These are phyloP conservation scores for Latrodectus elegans DNA, from an alignment of 2,888 invertebrate genomes.

Conservation along the genomic window DNA sequence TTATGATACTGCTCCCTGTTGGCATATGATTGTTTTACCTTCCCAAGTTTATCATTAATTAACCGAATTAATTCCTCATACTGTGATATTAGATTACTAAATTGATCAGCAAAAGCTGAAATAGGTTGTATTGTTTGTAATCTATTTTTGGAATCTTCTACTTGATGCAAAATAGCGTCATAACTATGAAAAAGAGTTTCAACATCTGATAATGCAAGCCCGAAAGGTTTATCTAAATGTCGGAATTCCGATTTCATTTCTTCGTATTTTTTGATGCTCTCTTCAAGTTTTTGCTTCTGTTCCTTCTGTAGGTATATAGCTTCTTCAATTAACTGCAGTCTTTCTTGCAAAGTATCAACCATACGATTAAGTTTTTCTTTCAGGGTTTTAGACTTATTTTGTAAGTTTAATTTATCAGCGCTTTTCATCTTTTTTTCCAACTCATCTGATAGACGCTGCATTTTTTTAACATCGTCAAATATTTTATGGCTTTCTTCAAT, in stretches of 20 bases:
- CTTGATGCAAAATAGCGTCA: slow-evolving; percentile 73
- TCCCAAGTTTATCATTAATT: slow-evolving; percentile 83
- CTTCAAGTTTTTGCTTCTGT: slow-evolving; percentile 85
- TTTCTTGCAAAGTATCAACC: slow-evolving; percentile 84
- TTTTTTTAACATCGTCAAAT: slow-evolving; percentile 74
- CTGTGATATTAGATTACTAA: slow-evolving; percentile 85
- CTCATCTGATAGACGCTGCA: slow-evolving; percentile 83
- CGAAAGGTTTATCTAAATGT: slow-evolving; percentile 88
- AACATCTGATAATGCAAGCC: slow-evolving; percentile 90
- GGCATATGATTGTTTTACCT: slow-evolving; percentile 83
- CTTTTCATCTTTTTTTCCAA: slow-evolving; percentile 87
- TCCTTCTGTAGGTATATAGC: slow-evolving; percentile 88
- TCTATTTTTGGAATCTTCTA: slow-evolving; percentile 74
- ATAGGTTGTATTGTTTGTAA: slow-evolving; percentile 80
- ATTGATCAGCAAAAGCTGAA: slow-evolving; percentile 78
- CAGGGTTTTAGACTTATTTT: slow-evolving; percentile 88
- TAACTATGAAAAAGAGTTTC: slow-evolving; percentile 80
- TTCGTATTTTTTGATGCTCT: slow-evolving; percentile 86
- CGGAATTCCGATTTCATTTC: slow-evolving; percentile 89
- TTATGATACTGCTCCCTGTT: slow-evolving; percentile 91
- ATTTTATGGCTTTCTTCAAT: slow-evolving; percentile 72
- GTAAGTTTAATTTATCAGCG: slow-evolving; percentile 86
- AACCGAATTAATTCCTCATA: slow-evolving; percentile 90
- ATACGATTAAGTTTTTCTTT: slow-evolving; percentile 82
- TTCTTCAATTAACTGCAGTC: slow-evolving; percentile 83